Evolutionary conservation across 2,888 invertebrate genomes (phyloP).

Genomic region (Volucella zonaria): DNA sequence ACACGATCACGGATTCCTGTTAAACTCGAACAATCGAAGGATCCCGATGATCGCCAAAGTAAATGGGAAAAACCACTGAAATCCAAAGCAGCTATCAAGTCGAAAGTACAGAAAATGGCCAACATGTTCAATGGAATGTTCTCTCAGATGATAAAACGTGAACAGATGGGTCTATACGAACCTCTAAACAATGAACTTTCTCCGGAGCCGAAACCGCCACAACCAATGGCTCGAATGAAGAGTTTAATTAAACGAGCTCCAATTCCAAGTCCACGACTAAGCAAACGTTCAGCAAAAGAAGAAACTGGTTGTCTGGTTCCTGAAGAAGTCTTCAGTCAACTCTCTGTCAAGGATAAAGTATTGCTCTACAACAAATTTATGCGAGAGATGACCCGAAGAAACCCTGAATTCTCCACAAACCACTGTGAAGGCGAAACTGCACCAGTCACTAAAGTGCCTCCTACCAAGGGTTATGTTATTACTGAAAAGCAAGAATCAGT

Average conservation of each 20-base stretch:
- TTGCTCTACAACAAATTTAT: conserved; percentile 79
- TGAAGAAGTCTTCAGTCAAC: conserved; percentile 79
- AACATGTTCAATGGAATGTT: conserved; percentile 79
- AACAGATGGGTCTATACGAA: conserved; percentile 68
- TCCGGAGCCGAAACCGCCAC: conserved; percentile 40
- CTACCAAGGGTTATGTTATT: conserved; percentile 76
- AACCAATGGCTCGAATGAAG: conserved; percentile 15
- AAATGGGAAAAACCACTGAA: conserved; percentile 33
- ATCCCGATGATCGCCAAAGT: neutral
- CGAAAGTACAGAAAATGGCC: conserved; percentile 79
- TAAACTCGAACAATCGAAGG: neutral
- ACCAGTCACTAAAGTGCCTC: neutral
- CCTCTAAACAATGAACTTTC: conserved; percentile 75
- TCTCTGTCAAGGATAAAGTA: conserved; percentile 80
- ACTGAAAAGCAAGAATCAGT: conserved; percentile 78
- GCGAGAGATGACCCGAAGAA: conserved; percentile 77
- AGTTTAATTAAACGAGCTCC: conserved; percentile 2
- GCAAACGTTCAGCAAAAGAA: neutral
- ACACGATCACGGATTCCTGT: neutral
- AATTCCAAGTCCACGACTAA: conserved; percentile 21
- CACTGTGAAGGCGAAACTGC: conserved; percentile 47
- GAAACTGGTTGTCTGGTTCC: conserved; percentile 77
- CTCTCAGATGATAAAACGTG: conserved; percentile 76
- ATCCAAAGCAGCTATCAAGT: conserved; percentile 41
- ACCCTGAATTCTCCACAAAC: conserved; percentile 78